Conservation (phyloP, 1,140 invertebrate genomes). For the Andrena cerasifolii region DNA sequence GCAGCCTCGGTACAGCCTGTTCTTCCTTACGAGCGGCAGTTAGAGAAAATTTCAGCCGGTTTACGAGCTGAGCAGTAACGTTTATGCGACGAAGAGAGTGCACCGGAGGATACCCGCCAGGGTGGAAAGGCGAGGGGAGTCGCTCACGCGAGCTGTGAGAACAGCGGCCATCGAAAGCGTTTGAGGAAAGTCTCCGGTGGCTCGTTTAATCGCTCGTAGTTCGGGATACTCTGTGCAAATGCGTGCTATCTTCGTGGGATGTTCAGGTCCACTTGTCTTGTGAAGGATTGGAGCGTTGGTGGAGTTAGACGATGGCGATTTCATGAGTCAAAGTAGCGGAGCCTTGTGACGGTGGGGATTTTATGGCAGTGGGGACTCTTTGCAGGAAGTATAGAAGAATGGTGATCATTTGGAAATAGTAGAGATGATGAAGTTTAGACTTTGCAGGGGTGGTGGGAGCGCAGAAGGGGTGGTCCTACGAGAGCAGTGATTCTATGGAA, state of each 20-base stretch:
- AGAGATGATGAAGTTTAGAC: no score
- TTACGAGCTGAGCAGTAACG: conserved; percentile 39
- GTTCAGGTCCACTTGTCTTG: conserved; percentile 9
- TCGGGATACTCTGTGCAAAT: conserved; percentile 37
- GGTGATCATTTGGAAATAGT: no score
- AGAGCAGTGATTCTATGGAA: not conserved
- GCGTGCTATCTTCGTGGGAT: not conserved
- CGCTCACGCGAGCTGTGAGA: not conserved
- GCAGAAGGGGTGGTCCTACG: no score
- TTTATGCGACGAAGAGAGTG: conserved; percentile 35
- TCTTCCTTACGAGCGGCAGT: conserved; percentile 45
- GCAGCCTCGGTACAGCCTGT: not conserved
- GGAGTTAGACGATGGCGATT: not conserved
- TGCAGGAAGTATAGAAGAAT: no score
- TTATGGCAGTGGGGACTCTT: no score
- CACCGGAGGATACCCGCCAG: not conserved
- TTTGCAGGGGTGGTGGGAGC: not conserved
- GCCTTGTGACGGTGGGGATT: not conserved
- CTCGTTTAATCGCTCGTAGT: not conserved
- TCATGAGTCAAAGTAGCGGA: no score
- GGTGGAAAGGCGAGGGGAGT: not conserved
- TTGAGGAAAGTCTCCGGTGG: conserved; percentile 1
- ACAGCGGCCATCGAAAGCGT: not conserved
- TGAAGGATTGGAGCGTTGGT: conserved; percentile 1
- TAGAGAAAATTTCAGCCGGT: conserved; percentile 49